Base-by-base conservation (phyloP, 2,113 vertebrate genomes). In the Heterochromis multidens region DNA sequence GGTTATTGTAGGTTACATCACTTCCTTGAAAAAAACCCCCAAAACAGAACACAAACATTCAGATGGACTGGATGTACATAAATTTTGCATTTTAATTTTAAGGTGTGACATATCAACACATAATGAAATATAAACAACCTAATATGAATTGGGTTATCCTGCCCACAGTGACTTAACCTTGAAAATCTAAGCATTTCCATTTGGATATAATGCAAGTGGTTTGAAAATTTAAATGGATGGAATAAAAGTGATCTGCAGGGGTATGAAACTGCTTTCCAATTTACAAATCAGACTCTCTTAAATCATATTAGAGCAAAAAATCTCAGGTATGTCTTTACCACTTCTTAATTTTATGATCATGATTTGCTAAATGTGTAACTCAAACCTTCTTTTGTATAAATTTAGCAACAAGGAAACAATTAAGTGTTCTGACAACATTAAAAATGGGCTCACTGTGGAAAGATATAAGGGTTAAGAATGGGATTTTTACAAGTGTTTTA, bases 1-100 rank as follows among this genome's bases (percentile, higher is more conserved):
- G 93, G 85, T 89, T 93, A 89, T 72, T 49, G 40, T 72, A 84
- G 63, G 52, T 79, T 90, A 74, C 70, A 85, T 89, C 81, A 91
- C 76, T 91, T 85, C 72, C 86, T 83, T 72, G 43, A 77, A 79
- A 85, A 81, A 82, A 54, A n/a, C 4, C 14, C 14, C 43, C 43
- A 54, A 78, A 58, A 61, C 13, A 86, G 88, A 92, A 93, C 72
- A 85, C 61, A 82, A 85, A 79, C 63, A 82, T 23, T 65, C 62
- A 81, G 35, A 79, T 87, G 46, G 23, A 37, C 37, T 82, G 16
- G 31, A 82, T 67, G 67, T 83, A 76, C 37, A 82, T 60, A 81
- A 46, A 37, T 87, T 29, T 83, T 1, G 63, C 11, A 33, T 82
- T 84, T 88, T 60, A 25, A 52, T 56, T 57, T 43, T 74, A 49